Evolutionary conservation across 2,888 invertebrate genomes (phyloP).

Genomic region (Harpalus rufipes): DNA sequence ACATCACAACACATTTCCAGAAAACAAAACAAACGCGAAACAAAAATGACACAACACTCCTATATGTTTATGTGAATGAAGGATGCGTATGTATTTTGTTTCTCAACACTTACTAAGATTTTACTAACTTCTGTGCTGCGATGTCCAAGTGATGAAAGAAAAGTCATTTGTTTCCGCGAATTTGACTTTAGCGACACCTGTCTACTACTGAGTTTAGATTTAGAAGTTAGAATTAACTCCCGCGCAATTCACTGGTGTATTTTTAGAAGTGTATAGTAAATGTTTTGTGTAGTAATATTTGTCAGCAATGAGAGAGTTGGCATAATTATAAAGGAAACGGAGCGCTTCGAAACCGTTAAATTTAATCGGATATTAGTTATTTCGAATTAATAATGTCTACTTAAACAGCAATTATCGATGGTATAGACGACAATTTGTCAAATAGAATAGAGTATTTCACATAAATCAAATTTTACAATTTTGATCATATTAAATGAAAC

Average conservation of each 20-base stretch:
- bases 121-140: constrained; percentile 32
- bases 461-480: no score
- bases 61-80: constrained; percentile 55
- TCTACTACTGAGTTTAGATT: not conserved
- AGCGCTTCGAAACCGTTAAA: not conserved
- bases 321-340: constrained; percentile 18
- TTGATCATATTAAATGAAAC: no score
- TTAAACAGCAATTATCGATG: not conserved
- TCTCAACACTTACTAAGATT: constrained; percentile 32
- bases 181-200: constrained; percentile 43
- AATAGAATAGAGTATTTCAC: no score
- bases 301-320: constrained; percentile 33
- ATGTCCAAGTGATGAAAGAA: constrained; percentile 54
- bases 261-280: constrained; percentile 18
- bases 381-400: not conserved
- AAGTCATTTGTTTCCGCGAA: constrained; percentile 54
- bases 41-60: constrained; percentile 10
- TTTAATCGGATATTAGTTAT: not conserved
- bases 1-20: constrained; percentile 46
- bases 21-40: constrained; percentile 12
- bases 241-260: constrained; percentile 11
- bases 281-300: constrained; percentile 12
- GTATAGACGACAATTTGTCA: no score
- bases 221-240: constrained; percentile 15
- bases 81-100: constrained; percentile 11